These are phyloP conservation scores for Bos javanicus DNA, from an alignment of 2,113 vertebrate species.

Conservation along the genomic window DNA sequence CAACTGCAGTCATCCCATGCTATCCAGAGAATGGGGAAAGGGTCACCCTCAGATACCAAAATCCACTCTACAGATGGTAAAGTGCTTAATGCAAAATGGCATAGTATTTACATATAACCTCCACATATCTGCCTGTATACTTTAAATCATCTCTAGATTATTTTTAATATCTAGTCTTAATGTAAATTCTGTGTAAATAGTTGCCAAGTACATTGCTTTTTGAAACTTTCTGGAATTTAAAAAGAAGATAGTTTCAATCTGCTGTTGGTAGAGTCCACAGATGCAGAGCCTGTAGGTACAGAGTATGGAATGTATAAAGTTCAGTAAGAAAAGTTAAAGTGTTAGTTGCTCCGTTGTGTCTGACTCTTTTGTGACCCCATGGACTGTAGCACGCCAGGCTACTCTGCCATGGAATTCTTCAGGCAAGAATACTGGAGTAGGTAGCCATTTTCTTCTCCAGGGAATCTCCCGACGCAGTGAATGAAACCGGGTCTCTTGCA, in stretches of 20 bases:
- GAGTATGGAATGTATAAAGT: background rate
- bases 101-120: background rate
- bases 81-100: background rate
- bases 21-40: background rate
- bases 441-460: background rate
- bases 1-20: background rate
- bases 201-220: background rate
- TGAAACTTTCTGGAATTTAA: background rate
- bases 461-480: background rate
- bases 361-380: background rate
- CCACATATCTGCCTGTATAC: background rate
- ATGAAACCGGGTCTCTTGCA: background rate
- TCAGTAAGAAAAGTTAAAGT: background rate
- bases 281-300: background rate
- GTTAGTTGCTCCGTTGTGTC: background rate
- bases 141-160: background rate
- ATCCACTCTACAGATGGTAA: background rate
- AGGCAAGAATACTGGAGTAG: background rate
- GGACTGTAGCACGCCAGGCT: background rate
- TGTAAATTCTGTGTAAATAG: background rate
- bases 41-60: background rate
- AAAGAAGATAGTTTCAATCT: background rate
- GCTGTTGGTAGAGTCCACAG: background rate
- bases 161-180: background rate
- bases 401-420: background rate